Conservation (phyloP, 2,113 vertebrate genomes). For the Pogona vitticeps region DNA sequence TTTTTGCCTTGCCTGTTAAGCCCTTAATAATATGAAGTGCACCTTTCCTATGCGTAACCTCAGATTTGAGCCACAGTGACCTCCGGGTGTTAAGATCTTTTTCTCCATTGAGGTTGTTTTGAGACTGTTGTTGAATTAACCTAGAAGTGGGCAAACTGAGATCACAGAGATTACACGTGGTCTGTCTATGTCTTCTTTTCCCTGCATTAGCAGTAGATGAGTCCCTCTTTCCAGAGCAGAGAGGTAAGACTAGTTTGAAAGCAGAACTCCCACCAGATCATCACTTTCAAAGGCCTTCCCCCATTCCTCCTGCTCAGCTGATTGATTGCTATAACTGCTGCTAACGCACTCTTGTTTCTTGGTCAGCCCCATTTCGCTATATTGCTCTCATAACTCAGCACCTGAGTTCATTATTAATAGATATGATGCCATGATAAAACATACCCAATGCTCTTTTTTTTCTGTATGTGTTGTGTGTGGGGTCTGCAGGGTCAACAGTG, state of each 20-base stretch:
- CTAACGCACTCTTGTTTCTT: neutral
- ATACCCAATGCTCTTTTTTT: constrained; percentile 26
- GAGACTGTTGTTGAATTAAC: neutral
- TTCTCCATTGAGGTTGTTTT: neutral
- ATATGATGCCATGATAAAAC: accelerated
- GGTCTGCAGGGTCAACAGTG: constrained; percentile 75
- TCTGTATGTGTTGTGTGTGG: constrained; percentile 43
- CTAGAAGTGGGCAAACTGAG: neutral
- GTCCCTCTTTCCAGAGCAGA: neutral
- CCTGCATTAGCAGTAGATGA: too few species aligned
- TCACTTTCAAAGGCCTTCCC: neutral
- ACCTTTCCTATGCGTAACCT: neutral
- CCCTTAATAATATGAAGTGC: neutral
- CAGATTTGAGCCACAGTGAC: neutral
- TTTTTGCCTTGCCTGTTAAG: too few species aligned
- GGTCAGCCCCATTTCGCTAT: neutral
- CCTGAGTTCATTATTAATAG: neutral
- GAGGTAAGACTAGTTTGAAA: neutral
- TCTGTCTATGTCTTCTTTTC: neutral
- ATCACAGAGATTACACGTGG: neutral
- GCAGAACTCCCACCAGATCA: neutral
- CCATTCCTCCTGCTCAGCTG: neutral
- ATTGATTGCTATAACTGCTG: neutral
- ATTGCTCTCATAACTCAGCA: neutral
- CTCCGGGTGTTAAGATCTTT: neutral